Conservation (phyloP, 37 sponge, comb jelly and placozoan species). For the Ephydatia muelleri region DNA sequence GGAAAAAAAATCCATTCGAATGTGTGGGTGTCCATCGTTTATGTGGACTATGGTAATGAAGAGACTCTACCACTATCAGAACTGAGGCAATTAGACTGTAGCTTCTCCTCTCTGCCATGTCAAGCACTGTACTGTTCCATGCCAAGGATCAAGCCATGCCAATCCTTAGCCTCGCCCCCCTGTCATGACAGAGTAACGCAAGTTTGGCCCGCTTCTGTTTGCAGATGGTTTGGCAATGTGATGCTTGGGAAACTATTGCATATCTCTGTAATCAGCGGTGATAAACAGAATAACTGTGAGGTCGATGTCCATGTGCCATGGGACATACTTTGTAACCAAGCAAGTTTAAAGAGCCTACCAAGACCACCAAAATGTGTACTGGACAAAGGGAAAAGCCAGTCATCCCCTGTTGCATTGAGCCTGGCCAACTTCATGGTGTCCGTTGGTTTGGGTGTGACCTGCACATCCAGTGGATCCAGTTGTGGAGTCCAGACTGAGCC, state of each 20-base stretch:
- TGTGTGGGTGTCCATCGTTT: not conserved
- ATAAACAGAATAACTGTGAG: not conserved
- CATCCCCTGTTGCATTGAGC: not conserved
- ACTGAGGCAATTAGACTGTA: conserved; percentile 14
- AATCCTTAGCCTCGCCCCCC: not conserved
- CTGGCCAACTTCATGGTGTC: not conserved
- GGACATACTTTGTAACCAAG: not conserved
- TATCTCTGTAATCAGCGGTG: not conserved
- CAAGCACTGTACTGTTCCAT: conserved; percentile 32
- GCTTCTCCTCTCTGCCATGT: conserved; percentile 11
- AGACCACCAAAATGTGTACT: not conserved
- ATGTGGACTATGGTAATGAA: conserved; percentile 57
- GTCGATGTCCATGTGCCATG: not conserved
- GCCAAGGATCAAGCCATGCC: not conserved
- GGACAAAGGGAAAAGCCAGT: not conserved
- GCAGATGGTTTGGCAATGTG: conserved; percentile 13
- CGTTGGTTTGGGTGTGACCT: not conserved
- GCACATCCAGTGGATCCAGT: not conserved
- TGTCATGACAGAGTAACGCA: not conserved
- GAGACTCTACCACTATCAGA: conserved; percentile 11
- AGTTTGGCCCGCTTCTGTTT: not conserved
- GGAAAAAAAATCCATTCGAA: not conserved
- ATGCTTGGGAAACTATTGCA: not conserved
- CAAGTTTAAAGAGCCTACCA: not conserved
- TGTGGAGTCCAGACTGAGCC: not conserved